Percentiles rank a stretch among this genome's conserved stretches.
Conservation (phyloP, 2,113 vertebrate species). For the Tachycineta bicolor region DNA sequence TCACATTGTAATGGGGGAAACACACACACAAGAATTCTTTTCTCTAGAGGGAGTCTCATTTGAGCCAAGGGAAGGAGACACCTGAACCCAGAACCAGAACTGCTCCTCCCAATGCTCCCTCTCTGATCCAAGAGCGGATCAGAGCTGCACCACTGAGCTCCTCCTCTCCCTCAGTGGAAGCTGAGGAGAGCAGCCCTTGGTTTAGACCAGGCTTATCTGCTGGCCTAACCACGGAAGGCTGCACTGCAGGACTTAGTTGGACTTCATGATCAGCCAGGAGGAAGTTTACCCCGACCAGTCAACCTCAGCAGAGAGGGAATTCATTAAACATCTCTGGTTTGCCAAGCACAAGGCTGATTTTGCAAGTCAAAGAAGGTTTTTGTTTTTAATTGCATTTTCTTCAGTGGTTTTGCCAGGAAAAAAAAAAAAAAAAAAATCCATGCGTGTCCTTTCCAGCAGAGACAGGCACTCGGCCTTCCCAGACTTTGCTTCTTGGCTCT, state of each 20-base stretch:
- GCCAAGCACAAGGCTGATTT: slow-evolving; percentile 23
- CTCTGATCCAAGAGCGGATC: background rate
- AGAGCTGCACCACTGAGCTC: accelerated
- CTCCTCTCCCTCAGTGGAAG: background rate
- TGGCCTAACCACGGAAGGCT: background rate
- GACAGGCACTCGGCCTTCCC: background rate
- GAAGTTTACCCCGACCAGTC: background rate
- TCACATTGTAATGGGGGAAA: background rate
- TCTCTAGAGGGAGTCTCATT: background rate
- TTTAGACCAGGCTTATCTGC: background rate
- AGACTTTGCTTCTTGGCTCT: background rate
- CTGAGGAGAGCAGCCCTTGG: background rate
- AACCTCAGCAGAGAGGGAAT: slow-evolving; percentile 8
- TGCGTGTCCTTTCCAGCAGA: background rate
- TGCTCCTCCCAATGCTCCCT: background rate
- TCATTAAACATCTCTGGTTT: slow-evolving; percentile 26
- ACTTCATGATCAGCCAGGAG: background rate
- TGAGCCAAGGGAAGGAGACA: background rate
- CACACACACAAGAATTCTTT: background rate
- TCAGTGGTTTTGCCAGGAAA: slow-evolving; percentile 14
- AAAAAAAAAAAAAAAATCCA: background rate
- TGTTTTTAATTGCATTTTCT: slow-evolving; percentile 4
- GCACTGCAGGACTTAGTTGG: background rate
- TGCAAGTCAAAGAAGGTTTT: background rate
- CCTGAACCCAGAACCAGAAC: background rate